These are phyloP conservation scores for Sipha flava DNA, from an alignment of 1,140 invertebrate genomes.

Conservation along the genomic window DNA sequence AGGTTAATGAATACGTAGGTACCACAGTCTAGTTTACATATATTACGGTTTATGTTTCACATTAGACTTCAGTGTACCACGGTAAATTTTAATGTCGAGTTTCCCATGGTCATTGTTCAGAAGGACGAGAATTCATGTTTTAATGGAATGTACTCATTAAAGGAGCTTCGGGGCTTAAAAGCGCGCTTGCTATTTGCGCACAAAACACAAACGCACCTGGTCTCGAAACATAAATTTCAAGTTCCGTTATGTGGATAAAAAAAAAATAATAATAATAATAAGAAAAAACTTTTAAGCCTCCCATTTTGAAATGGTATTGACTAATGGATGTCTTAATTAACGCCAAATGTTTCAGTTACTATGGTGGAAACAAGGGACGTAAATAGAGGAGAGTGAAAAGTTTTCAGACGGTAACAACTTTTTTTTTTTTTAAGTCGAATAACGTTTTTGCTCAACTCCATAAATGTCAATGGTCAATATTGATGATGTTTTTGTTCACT, in stretches of 20 bases:
- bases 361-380: neutral
- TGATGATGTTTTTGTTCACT: conserved; percentile 2
- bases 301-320: neutral
- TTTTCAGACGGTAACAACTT: conserved; percentile 10
- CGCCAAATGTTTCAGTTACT: conserved; percentile 11
- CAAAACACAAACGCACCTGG: conserved; percentile 7
- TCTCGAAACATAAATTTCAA: conserved; percentile 13
- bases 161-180: neutral
- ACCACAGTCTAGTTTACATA: neutral
- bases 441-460: neutral
- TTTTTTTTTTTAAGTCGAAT: neutral
- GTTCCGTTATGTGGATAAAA: neutral
- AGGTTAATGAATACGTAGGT: neutral
- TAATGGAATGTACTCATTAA: conserved; percentile 26
- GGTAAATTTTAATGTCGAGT: conserved; percentile 9
- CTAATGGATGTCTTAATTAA: conserved; percentile 31
- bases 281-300: conserved; percentile 7
- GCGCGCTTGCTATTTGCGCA: neutral
- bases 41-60: neutral
- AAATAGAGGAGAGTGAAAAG: neutral
- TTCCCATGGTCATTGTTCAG: neutral
- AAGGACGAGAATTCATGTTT: neutral
- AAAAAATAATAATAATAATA: neutral
- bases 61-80: neutral
- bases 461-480: conserved; percentile 23